phyloP scores from a whole-genome alignment of 2,113 vertebrate species.

The Atherinomorus stipes region DNA sequence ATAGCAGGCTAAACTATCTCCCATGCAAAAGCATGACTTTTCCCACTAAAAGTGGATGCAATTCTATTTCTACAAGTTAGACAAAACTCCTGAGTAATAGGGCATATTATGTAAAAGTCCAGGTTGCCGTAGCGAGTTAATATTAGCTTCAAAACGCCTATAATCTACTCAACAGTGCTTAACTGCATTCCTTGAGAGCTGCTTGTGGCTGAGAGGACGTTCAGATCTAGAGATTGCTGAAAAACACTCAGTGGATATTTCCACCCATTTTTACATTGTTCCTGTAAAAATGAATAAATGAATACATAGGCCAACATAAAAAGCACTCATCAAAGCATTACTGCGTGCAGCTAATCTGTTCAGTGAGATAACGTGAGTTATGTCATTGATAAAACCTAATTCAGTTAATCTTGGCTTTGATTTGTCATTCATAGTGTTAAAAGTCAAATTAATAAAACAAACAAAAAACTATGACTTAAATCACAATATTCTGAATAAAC shows the following conservation, averaged over 20 bases:
- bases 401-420: neutral
- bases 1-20: no score
- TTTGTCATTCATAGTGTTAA: slow-evolving; percentile 10
- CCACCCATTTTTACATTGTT: neutral
- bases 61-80: no score
- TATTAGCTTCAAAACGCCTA: slow-evolving; percentile 20
- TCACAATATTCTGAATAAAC: no score
- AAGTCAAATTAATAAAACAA: no score
- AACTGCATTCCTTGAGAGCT: slow-evolving; percentile 55
- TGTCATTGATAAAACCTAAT: slow-evolving; percentile 50
- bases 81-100: no score
- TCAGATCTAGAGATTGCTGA: slow-evolving; percentile 10
- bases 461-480: no score
- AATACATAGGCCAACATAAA: no score
- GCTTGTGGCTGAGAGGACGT: slow-evolving; percentile 18
- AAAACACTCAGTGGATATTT: slow-evolving; percentile 4
- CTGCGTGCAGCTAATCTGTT: no score
- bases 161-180: slow-evolving; percentile 67
- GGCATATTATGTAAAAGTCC: slow-evolving; percentile 6
- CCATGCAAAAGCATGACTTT: no score
- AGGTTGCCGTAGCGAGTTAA: slow-evolving; percentile 5
- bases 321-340: no score
- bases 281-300: no score
- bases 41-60: no score
- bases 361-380: neutral